Percentiles rank a stretch among this genome's conserved stretches.
phyloP scores from a whole-genome alignment of 2,113 vertebrate species.

The Menidia beryllina region DNA sequence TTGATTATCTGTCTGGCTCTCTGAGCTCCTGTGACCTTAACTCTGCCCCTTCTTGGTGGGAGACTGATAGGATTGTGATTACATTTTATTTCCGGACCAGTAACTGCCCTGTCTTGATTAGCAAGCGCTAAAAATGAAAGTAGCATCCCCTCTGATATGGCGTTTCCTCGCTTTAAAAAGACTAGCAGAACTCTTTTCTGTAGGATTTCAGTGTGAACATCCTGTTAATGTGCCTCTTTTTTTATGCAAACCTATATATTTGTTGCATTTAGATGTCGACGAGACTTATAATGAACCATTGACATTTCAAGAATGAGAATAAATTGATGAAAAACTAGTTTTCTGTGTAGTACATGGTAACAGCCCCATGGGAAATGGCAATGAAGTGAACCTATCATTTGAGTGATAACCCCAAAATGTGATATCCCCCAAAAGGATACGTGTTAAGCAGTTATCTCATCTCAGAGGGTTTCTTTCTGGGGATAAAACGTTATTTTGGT shows the following conservation, averaged over 20 bases:
- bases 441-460: constrained; percentile 29
- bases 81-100: constrained; percentile 51
- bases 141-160: not conserved
- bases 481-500: constrained; percentile 57
- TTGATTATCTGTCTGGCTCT: constrained; percentile 52
- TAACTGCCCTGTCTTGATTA: constrained; percentile 17
- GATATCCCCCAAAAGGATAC: constrained; percentile 22
- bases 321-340: not conserved
- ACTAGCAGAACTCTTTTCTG: not conserved
- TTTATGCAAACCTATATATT: too few relatives aligned
- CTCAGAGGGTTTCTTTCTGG: constrained; percentile 34
- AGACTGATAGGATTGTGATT: constrained; percentile 56
- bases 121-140: constrained; percentile 19
- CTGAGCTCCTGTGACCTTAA: constrained; percentile 21
- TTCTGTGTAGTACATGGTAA: not conserved
- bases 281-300: too few relatives aligned
- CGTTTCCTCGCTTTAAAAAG: not conserved
- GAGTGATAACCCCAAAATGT: not conserved
- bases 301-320: too few relatives aligned
- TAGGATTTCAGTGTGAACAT: too few relatives aligned
- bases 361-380: not conserved
- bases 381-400: not conserved
- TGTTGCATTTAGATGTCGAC: too few relatives aligned
- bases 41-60: constrained; percentile 30
- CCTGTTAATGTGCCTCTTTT: too few relatives aligned